phyloP scores from a whole-genome alignment of 2,113 vertebrate genomes.

The Caracal caracal region DNA sequence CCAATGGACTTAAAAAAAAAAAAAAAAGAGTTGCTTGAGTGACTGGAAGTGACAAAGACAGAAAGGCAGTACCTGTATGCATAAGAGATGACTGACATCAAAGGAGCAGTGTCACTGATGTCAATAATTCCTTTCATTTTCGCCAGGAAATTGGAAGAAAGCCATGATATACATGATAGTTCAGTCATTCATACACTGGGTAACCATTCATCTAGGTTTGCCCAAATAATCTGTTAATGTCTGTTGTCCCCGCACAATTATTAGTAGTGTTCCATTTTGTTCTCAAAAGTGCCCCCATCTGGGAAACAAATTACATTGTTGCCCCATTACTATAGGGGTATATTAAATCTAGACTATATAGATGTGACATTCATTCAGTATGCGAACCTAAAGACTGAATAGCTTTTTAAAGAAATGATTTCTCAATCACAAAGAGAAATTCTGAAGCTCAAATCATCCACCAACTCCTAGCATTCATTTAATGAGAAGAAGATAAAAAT shows the following conservation, averaged over 20 bases:
- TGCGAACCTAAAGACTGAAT: not conserved
- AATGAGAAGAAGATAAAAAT: not conserved
- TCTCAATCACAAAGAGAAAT: not conserved
- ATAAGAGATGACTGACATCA: not conserved
- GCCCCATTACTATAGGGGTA: not conserved
- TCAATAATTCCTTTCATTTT: not conserved
- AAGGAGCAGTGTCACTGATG: not conserved
- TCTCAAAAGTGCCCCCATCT: not conserved
- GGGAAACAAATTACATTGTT: not conserved
- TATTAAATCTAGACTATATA: not conserved
- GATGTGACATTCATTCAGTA: not conserved
- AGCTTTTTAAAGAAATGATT: not conserved
- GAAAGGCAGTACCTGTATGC: not conserved
- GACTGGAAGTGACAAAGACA: not conserved
- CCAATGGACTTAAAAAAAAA: no score
- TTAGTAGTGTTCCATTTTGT: not conserved
- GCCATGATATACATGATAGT: not conserved
- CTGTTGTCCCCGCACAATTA: not conserved
- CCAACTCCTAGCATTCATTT: not conserved
- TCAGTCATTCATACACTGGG: not conserved
- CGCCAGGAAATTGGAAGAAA: not conserved
- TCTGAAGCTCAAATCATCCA: not conserved
- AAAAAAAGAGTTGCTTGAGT: not conserved
- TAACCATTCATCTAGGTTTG: not conserved
- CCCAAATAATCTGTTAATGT: not conserved